phyloP scores from a whole-genome alignment of 2,888 invertebrate genomes.

The Cataglyphis cursor region DNA sequence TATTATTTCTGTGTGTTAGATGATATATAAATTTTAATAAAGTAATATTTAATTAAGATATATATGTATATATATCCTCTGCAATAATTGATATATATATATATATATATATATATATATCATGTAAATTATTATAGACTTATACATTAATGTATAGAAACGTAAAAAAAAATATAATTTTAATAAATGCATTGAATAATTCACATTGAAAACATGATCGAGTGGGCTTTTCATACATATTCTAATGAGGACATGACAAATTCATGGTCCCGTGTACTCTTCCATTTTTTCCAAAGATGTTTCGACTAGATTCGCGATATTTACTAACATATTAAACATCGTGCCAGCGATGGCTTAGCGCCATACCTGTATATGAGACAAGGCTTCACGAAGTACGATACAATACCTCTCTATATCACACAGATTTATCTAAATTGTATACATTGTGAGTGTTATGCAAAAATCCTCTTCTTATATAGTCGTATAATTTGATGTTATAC shows the following conservation, averaged over 20 bases:
- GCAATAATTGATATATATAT: background rate
- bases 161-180: background rate
- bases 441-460: slow-evolving; percentile 79
- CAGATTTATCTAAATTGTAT: slow-evolving; percentile 81
- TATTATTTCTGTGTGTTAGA: background rate
- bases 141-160: slow-evolving; percentile 3
- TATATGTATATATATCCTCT: background rate
- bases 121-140: background rate
- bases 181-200: slow-evolving; percentile 9
- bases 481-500: slow-evolving; percentile 73
- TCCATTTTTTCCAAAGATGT: slow-evolving; percentile 72
- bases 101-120: background rate
- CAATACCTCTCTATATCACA: slow-evolving; percentile 80
- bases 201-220: slow-evolving; percentile 59
- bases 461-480: slow-evolving; percentile 72
- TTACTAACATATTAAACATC: slow-evolving; percentile 76
- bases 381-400: slow-evolving; percentile 65
- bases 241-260: slow-evolving; percentile 78
- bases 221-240: slow-evolving; percentile 74
- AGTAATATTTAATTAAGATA: no score
- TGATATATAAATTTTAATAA: background rate
- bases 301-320: slow-evolving; percentile 81
- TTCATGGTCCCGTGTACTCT: slow-evolving; percentile 83
- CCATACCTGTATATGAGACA: slow-evolving; percentile 65
- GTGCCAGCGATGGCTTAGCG: slow-evolving; percentile 72